Percentiles rank a stretch among this genome's conserved stretches.
Evolutionary conservation across 2,888 invertebrate genomes (phyloP).

Genomic region (Trilocha varians): DNA sequence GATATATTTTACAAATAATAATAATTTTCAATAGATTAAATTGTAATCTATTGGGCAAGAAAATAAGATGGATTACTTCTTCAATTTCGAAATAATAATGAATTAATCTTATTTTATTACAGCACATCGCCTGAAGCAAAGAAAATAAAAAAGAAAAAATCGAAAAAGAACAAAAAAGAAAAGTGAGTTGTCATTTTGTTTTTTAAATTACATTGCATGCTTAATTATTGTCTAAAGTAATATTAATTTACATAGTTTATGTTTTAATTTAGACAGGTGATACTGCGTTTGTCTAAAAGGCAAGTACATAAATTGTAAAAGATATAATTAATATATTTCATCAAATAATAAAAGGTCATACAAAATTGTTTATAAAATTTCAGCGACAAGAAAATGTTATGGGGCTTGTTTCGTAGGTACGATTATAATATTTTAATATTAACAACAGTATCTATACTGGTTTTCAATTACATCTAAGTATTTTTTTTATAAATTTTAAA

Average conservation of each 20-base stretch:
- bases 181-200: conserved; percentile 68
- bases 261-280: conserved; percentile 61
- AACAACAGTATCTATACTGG: too few relatives aligned
- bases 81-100: background rate
- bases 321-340: conserved; percentile 7
- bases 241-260: conserved; percentile 36
- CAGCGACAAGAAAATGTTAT: conserved; percentile 64
- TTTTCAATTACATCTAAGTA: too few relatives aligned
- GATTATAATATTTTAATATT: too few relatives aligned
- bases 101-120: conserved; percentile 23
- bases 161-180: conserved; percentile 82
- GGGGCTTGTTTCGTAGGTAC: conserved; percentile 62
- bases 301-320: conserved; percentile 39
- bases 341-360: background rate
- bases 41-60: too few relatives aligned
- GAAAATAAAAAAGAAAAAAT: conserved; percentile 85
- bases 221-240: conserved; percentile 22
- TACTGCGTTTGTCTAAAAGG: conserved; percentile 55
- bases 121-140: conserved; percentile 83
- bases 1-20: too few relatives aligned
- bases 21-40: too few relatives aligned
- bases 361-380: conserved; percentile 28
- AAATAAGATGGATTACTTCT: too few relatives aligned
- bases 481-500: too few relatives aligned
- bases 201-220: conserved; percentile 10